Percentiles rank a stretch among this genome's conserved stretches.
Evolutionary conservation across 2,113 vertebrate species (phyloP).

Genomic region (Sapayoa aenigma): DNA sequence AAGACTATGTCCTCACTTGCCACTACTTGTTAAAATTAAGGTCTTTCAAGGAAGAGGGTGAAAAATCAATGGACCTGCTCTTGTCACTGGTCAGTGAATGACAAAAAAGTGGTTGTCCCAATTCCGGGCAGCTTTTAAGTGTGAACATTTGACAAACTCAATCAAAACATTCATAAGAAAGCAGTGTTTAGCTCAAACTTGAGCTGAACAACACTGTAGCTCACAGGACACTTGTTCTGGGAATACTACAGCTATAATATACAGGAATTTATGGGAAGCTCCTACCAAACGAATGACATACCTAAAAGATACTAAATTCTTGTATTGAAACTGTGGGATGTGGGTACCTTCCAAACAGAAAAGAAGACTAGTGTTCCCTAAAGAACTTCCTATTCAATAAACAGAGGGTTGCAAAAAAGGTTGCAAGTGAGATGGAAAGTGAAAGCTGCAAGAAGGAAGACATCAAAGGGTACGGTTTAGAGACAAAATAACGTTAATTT

Average conservation of each 20-base stretch:
- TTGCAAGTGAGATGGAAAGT: background rate
- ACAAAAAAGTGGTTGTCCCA: slow-evolving; percentile 25
- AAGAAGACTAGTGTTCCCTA: background rate
- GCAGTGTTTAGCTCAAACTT: background rate
- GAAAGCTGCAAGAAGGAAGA: background rate
- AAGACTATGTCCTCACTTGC: slow-evolving; percentile 32
- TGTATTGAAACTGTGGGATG: background rate
- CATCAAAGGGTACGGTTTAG: background rate
- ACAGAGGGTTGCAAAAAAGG: background rate
- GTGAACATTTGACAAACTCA: background rate
- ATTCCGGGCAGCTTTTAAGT: slow-evolving; percentile 19
- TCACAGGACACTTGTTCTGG: background rate
- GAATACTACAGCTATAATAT: background rate
- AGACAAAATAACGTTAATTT: background rate
- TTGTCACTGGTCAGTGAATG: slow-evolving; percentile 50
- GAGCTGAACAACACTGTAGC: background rate
- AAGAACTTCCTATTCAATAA: background rate
- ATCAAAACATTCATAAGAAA: background rate
- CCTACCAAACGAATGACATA: background rate
- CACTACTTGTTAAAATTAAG: slow-evolving; percentile 25
- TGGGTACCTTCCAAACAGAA: background rate
- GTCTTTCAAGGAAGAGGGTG: background rate
- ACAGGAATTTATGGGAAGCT: background rate
- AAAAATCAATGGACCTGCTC: slow-evolving; percentile 41
- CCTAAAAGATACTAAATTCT: background rate